Evolutionary conservation across 2,888 invertebrate species (phyloP), one percentile per base, ranked within the genome.

Genomic region (Parnassius apollo): DNA sequence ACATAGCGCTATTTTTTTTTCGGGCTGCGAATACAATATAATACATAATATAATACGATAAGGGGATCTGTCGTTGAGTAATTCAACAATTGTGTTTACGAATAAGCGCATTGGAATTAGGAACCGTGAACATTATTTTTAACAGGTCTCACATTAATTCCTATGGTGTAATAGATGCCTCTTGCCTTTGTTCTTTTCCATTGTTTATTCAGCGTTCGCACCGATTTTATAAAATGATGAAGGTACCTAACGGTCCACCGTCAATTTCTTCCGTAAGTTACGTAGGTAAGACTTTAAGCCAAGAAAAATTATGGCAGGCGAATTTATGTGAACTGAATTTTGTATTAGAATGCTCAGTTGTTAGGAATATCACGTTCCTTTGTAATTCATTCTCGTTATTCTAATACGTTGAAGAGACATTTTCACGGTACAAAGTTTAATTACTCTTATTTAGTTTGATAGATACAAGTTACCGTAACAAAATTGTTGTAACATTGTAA

Each of bases 201-300:
- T 64, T 64, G 59, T 64, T 60, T 64, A 57, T 57, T 63, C 42
- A 35, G 52, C 25, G 49, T 42, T 53, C 12, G 57, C 25, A 13
- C 50, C 52, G 56, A 48, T 59, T 59, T 57, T 59, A 59, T 59
- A 59, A 35, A 64, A 64, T 56, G 48, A 59, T 42, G 35, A 35
- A 35, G 35, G 46, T 46, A n/a, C 10, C 22, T 56, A 44, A 55
- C 35, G 55, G 45, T 13, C 18, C 35, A 12, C 13, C 18, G 54
- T 10, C 50, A 53, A 18, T 54, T 61, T 53, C 11, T 53, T 42
- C 42, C 42, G 42, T 57, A 51, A 62, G 49, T 56, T 49, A 46
- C n/a, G 25, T 35, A 35, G 35, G 35, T 35, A 45, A 22, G 12
- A 11, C 42, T 42, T 42, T 49, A 48, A 42, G 54, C 13, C 9